phyloP scores from a whole-genome alignment of 2,797 vertebrate genomes.

The Acanthiza pusilla region DNA sequence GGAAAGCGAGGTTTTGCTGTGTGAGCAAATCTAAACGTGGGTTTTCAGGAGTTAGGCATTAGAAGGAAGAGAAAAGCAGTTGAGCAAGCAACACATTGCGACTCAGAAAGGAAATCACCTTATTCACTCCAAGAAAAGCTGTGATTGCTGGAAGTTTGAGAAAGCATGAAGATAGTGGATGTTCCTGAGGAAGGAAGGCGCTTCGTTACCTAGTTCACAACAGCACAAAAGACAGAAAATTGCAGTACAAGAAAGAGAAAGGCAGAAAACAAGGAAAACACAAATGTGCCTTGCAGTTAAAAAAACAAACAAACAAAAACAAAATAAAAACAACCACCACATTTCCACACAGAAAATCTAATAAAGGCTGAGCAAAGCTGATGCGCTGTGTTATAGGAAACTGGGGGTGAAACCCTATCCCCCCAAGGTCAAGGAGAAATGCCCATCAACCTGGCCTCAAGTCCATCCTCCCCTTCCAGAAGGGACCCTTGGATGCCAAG shows the following conservation, averaged over 20 bases:
- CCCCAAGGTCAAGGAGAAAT: not conserved
- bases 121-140: conserved; percentile 99
- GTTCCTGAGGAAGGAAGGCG: conserved; percentile 98
- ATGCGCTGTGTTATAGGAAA: not conserved
- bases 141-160: conserved; percentile 99
- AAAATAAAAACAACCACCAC: not conserved
- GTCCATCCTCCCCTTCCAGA: not conserved
- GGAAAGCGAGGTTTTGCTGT: not conserved
- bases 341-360: conserved; percentile 54
- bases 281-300: conserved; percentile 58
- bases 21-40: not conserved
- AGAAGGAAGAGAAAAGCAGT: conserved; percentile 54
- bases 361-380: conserved; percentile 53
- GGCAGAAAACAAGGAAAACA: conserved; percentile 70
- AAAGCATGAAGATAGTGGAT: conserved; percentile 99
- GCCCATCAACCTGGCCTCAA: not conserved
- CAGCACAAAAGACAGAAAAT: conserved; percentile 76
- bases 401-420: not conserved
- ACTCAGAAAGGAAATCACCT: conserved; percentile 87
- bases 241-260: conserved; percentile 74
- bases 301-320: not conserved
- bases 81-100: conserved; percentile 58
- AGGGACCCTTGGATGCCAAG: not conserved
- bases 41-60: not conserved
- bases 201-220: conserved; percentile 88